Evolutionary conservation across 2,888 invertebrate genomes (phyloP).

Genomic region (Melieria picta): DNA sequence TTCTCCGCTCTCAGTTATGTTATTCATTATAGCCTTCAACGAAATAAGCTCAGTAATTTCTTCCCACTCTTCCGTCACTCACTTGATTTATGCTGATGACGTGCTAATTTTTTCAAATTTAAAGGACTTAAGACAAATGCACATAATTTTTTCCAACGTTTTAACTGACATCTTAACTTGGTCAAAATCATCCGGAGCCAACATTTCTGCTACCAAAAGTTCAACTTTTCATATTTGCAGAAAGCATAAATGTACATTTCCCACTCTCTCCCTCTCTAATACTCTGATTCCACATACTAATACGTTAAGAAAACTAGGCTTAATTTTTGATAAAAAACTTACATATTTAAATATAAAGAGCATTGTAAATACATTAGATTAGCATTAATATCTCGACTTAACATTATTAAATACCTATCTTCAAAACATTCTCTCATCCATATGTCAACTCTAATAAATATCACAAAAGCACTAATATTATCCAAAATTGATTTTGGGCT

Average conservation of each 20-base stretch:
- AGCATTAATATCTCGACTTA: conserved; percentile 15
- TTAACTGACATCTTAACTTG: background rate
- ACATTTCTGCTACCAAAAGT: background rate
- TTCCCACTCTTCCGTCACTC: background rate
- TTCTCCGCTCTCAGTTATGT: background rate
- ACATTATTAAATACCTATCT: conserved; percentile 25
- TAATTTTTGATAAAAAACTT: conserved; percentile 16
- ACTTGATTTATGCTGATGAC: background rate
- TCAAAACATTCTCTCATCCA: conserved; percentile 20
- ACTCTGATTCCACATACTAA: background rate
- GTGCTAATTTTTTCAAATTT: background rate
- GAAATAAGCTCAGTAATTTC: background rate
- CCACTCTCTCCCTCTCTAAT: background rate
- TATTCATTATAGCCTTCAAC: background rate
- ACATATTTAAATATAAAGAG: conserved; percentile 20
- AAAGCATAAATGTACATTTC: background rate
- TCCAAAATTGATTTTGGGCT: conserved; percentile 23
- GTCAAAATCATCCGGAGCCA: conserved; percentile 11
- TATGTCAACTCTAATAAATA: conserved; percentile 9
- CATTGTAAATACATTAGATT: conserved; percentile 11
- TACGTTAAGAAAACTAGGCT: background rate
- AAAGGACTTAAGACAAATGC: background rate
- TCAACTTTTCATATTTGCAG: conserved; percentile 4
- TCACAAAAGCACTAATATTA: conserved; percentile 17
- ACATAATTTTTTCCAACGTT: background rate